phyloP scores from a whole-genome alignment of 2,113 vertebrate species.

The Suncus etruscus region DNA sequence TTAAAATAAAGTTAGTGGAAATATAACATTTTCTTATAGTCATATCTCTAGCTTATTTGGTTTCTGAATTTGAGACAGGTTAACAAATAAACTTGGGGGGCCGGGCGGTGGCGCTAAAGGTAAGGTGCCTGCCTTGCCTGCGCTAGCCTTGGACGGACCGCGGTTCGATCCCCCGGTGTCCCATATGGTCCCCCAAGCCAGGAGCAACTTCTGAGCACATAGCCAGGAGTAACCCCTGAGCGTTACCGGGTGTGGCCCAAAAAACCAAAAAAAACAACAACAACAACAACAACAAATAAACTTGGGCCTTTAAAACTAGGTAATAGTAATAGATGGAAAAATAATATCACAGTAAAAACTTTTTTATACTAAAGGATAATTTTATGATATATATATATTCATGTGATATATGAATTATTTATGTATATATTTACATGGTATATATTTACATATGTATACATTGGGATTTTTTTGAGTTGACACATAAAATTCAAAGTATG shows the following conservation, averaged over 20 bases:
- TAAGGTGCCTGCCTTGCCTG: no score
- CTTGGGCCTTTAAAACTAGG: not conserved
- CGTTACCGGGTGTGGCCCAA: no score
- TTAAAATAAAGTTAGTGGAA: not conserved
- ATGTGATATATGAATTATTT: no score
- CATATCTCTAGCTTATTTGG: no score
- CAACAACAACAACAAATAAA: constrained; percentile 41
- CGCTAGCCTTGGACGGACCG: no score
- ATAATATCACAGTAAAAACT: not conserved
- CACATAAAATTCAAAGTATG: not conserved
- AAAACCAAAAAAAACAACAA: no score
- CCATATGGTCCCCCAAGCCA: no score
- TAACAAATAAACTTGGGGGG: not conserved
- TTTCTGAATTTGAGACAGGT: not conserved
- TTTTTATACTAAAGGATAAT: not conserved
- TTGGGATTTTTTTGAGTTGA: no score
- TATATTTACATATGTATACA: not conserved
- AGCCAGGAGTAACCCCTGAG: no score
- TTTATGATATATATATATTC: not conserved
- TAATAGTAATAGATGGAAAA: not conserved
- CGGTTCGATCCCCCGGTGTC: no score
- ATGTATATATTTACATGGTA: not conserved
- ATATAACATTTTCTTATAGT: not conserved
- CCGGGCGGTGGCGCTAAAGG: no score
- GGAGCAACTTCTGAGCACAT: no score